Base-by-base conservation (phyloP, 2,797 vertebrate genomes). In the Hemitrygon akajei region DNA sequence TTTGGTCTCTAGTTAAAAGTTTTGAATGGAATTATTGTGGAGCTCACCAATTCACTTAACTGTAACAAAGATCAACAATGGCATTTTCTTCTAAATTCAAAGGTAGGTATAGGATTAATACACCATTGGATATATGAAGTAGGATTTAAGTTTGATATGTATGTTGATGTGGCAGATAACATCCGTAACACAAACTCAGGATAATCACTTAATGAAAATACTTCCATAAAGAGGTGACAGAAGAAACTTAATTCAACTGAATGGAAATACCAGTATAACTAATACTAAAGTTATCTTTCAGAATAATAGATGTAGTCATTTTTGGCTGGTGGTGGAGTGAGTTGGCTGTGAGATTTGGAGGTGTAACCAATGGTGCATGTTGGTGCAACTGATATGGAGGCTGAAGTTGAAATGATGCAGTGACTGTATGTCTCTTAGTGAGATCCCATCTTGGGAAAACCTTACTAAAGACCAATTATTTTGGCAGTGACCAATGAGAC, bases 181-280 rank as follows among this genome's bases (percentile, higher is more conserved):
- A 84, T 60, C 56, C 81, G 14, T 84, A 84, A 58, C 47, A 22
- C 47, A 27, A 84, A 60, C 27, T 27, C 81, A 58, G 81, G 81
- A 84, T 84, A 27, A 58, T 84, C 47, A 27, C 81, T 10, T 58
- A 12, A 84, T 84, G 81, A 84, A 84, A 84, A 84, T 84, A 84
- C 10, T 84, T 84, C 18, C 58, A 58, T 30, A 30, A 4, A 84
- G 56, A 58, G 56, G 47, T 58, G 56, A 84, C 27, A 84, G 58
- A 30, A 84, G 81, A 27, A 84, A 27, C 56, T 3, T 84, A 56
- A 84, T 84, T 58, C 56, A 60, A 58, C 10, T 60, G 18, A 81
- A 10, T 30, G 56, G 9, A 56, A 63, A n/a, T 87, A 63, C 30
- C 63, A 40, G 84, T 60, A 87, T 63, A 63, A 87, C 30, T 18